Percentiles rank a stretch among this genome's conserved stretches.
Conservation (phyloP, 2,113 vertebrate genomes). For the Solea solea region DNA sequence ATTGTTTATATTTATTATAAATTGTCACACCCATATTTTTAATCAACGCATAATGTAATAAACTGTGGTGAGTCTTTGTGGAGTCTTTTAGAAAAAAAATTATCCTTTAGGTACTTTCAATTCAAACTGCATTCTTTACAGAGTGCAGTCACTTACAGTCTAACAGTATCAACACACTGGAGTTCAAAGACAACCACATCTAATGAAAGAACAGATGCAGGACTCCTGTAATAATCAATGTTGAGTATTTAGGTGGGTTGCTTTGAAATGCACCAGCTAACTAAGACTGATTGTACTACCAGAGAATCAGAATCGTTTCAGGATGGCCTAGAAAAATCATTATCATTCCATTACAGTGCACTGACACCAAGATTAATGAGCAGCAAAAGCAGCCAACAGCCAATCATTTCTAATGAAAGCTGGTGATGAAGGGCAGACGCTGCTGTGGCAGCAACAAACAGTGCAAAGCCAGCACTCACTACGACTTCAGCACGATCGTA, state of each 20-base stretch:
- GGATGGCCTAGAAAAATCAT: conserved; percentile 39
- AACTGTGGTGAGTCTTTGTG: not conserved
- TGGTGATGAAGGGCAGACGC: conserved; percentile 36
- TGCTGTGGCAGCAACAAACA: conserved; percentile 38
- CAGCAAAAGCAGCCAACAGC: conserved; percentile 47
- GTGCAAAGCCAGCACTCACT: not conserved
- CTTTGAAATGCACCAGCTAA: conserved; percentile 13
- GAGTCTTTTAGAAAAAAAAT: too few species aligned
- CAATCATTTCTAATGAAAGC: conserved; percentile 50
- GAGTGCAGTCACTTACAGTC: not conserved
- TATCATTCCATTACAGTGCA: conserved; percentile 38
- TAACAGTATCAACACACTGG: not conserved
- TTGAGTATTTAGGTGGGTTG: not conserved
- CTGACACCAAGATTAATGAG: conserved; percentile 53
- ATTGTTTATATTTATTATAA: conserved; percentile 16
- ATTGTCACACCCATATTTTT: not conserved
- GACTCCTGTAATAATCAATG: not conserved
- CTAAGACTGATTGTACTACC: conserved; percentile 20
- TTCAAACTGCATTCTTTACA: too few species aligned
- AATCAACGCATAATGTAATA: not conserved
- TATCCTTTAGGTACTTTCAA: too few species aligned
- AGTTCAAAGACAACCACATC: not conserved
- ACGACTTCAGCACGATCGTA: conserved; percentile 11
- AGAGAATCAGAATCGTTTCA: conserved; percentile 22
- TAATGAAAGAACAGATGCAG: not conserved